phyloP scores from a whole-genome alignment of 2,113 vertebrate genomes.

The Otis tarda region DNA sequence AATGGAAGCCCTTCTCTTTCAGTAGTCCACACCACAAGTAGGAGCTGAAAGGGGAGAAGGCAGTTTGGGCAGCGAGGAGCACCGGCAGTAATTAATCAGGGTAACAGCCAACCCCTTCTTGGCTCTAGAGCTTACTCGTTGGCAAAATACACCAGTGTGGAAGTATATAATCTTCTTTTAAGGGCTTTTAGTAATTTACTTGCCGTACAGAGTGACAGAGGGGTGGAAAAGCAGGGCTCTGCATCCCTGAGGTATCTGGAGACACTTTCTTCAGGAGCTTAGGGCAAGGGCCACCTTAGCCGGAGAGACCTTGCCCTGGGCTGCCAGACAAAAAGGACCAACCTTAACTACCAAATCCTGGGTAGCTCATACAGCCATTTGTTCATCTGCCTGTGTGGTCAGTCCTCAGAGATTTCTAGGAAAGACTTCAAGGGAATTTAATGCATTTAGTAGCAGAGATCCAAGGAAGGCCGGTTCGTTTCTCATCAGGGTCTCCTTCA shows the following conservation, averaged over 20 bases:
- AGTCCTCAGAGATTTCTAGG: not conserved
- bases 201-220: not conserved
- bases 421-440: not conserved
- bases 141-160: not conserved
- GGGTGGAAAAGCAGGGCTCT: not conserved
- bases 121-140: not conserved
- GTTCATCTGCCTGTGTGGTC: not conserved
- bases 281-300: not conserved
- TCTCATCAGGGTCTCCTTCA: accelerated
- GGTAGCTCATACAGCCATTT: not conserved
- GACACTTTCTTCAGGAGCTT: not conserved
- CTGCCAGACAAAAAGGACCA: not conserved
- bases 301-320: not conserved
- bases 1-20: not conserved
- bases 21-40: not conserved
- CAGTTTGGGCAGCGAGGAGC: not conserved
- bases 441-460: not conserved
- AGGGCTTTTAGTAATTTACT: not conserved
- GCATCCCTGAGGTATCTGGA: not conserved
- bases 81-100: not conserved
- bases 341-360: too few species aligned
- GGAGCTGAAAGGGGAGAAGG: not conserved
- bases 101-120: not conserved
- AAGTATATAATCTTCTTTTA: not conserved
- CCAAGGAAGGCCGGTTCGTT: not conserved